Conservation (phyloP, 2,888 invertebrate species). For the Clivina fossor region DNA sequence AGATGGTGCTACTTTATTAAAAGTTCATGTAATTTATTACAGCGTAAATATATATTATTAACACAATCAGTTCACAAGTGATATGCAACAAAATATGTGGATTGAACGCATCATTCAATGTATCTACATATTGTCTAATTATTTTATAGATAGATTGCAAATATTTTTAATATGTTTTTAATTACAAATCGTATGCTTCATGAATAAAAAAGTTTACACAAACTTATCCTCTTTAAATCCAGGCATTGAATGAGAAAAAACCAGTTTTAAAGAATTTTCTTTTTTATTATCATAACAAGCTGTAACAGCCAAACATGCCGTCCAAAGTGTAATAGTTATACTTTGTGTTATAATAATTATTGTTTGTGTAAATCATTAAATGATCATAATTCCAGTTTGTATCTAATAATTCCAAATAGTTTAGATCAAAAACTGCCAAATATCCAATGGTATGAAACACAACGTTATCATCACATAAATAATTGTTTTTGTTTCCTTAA, state of each 20-base stretch:
- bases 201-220: neutral
- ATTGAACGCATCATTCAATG: conserved; percentile 48
- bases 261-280: conserved; percentile 46
- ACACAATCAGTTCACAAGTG: conserved; percentile 47
- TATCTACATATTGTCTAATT: conserved; percentile 47
- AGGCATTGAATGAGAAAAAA: conserved; percentile 47
- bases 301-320: conserved; percentile 35
- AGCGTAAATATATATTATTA: conserved; percentile 51
- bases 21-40: conserved; percentile 50
- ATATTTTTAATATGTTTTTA: conserved; percentile 36
- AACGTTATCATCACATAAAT: neutral
- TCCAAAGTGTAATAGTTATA: conserved; percentile 13
- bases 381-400: conserved; percentile 44
- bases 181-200: conserved; percentile 3
- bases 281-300: conserved; percentile 51
- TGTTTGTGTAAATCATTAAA: conserved; percentile 45
- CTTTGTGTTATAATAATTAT: conserved; percentile 45
- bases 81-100: conserved; percentile 49
- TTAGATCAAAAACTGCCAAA: conserved; percentile 42
- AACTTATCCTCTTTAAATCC: conserved; percentile 9
- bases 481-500: conserved; percentile 25
- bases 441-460: conserved; percentile 39
- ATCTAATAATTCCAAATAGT: conserved; percentile 43
- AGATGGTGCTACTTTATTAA: conserved; percentile 42
- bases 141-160: conserved; percentile 50